These are phyloP conservation scores for Kradibia gibbosae DNA, from an alignment of 1,140 invertebrate genomes.

Conservation along the genomic window DNA sequence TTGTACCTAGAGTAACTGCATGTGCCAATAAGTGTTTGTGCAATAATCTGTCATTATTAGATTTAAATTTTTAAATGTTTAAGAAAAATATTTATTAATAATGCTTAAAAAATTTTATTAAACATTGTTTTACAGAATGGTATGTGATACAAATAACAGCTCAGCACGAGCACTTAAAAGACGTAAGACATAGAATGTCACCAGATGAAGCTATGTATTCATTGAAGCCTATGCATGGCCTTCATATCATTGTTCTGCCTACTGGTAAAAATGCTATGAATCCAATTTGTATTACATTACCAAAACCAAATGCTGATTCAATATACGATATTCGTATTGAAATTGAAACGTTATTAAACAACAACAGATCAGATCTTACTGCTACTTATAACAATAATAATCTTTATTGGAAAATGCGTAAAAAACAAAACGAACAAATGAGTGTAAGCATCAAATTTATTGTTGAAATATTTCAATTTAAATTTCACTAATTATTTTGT, in stretches of 20 bases:
- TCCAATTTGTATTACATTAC: constrained; percentile 70
- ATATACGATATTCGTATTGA: constrained; percentile 65
- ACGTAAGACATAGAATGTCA: constrained; percentile 41
- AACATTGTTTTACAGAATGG: constrained; percentile 72
- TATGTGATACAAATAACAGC: constrained; percentile 75
- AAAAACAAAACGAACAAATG: constrained; percentile 74
- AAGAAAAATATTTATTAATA: too few species aligned
- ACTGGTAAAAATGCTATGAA: constrained; percentile 68
- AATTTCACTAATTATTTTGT: constrained; percentile 27
- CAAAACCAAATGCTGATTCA: constrained; percentile 64
- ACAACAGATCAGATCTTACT: constrained; percentile 60
- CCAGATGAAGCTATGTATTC: constrained; percentile 18
- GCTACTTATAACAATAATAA: constrained; percentile 64
- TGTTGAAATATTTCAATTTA: constrained; percentile 36
- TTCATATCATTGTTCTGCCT: constrained; percentile 73
- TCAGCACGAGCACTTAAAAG: constrained; percentile 71
- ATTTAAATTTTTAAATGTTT: too few species aligned
- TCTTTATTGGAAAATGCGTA: constrained; percentile 75
- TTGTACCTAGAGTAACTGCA: too few species aligned
- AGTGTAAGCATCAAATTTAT: constrained; percentile 67
- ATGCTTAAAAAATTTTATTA: background rate
- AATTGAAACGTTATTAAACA: constrained; percentile 62
- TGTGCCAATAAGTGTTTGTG: too few species aligned
- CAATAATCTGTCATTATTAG: too few species aligned
- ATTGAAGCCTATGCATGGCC: constrained; percentile 64